A percentile compares a stretch with the other conserved stretches of the same genome.
Evolutionary conservation across 2,888 invertebrate species (phyloP).

Genomic region (Lithophane socia): DNA sequence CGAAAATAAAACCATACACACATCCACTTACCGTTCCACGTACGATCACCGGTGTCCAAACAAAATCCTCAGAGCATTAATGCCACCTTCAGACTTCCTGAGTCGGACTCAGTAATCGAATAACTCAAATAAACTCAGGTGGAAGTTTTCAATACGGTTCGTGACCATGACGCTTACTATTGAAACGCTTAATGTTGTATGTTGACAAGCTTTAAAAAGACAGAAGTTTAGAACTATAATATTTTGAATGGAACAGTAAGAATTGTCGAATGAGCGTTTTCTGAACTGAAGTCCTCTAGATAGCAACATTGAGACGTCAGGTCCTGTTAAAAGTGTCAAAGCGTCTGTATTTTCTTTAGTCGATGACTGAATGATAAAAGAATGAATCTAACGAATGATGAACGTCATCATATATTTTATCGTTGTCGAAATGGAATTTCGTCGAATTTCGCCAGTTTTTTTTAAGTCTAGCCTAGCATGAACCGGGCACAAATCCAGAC

Average conservation of each 20-base stretch:
- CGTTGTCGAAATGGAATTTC: too few relatives aligned
- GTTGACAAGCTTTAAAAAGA: constrained; percentile 39
- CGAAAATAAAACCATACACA: constrained; percentile 10
- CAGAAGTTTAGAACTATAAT: background rate
- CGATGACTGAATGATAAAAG: too few relatives aligned
- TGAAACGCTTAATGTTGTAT: constrained; percentile 77
- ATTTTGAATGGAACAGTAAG: background rate
- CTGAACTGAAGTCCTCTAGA: too few relatives aligned
- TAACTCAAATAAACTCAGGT: constrained; percentile 87
- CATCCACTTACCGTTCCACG: constrained; percentile 27
- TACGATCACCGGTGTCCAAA: constrained; percentile 65
- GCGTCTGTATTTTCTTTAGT: too few relatives aligned
- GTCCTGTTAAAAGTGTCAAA: too few relatives aligned
- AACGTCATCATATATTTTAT: too few relatives aligned
- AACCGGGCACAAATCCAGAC: too few relatives aligned
- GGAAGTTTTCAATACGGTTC: constrained; percentile 87
- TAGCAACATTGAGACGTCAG: too few relatives aligned
- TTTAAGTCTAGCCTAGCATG: too few relatives aligned
- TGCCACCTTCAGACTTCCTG: constrained; percentile 76
- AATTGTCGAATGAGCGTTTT: background rate
- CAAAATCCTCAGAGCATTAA: constrained; percentile 71
- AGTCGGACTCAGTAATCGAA: constrained; percentile 78
- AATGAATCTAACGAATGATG: too few relatives aligned
- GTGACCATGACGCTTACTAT: constrained; percentile 87
- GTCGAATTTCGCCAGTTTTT: too few relatives aligned